Base-by-base conservation (phyloP, 2,797 vertebrate species). In the Sparus aurata region DNA sequence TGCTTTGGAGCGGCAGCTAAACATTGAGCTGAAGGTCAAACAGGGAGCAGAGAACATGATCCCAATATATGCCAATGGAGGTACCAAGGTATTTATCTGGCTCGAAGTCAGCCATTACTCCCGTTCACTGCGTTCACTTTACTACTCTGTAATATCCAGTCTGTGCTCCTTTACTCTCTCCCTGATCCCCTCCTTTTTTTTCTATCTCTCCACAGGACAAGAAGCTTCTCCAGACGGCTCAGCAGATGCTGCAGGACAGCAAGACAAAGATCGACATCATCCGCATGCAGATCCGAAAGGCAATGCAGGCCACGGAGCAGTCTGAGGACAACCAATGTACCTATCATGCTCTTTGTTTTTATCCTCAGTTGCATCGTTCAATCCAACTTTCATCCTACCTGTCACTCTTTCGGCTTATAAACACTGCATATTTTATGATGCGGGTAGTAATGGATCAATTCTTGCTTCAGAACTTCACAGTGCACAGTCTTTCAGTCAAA, bases 11-110 rank as follows among this genome's bases (percentile, higher is more conserved):
- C 96, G 97, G 46, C 97, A 97, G 91, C 93, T 98, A 11, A 97
- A 97, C 93, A 98, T 98, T 0, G 97, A 98, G 91, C 93, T 98
- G 81, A 97, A 97, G 92, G 97, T 98, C 91, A 97, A 98, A 85
- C 96, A 98, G 75, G 97, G 97, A 2, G 97, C 97, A 0, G 97
- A 98, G 87, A 98, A 98, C 88, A 97, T 98, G 97, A 97, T 98
- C 86, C 97, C 97, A 60, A 98, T 97, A 73, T 98, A 98, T 54
- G 94, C 95, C 91, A 97, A 95, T 0, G 97, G 96, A 50, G 93
- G 95, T 22, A 95, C 95, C 73, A 96, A 96, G 94, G 97, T 97
- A 89, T 45, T 60, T 0, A 45, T 27, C 43, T 46, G 46, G 3
- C 27, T 2, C 17, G 9, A 2, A 2, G 1, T 18, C 38, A 43